A percentile compares a stretch with the other conserved stretches of the same genome.
phyloP scores from a whole-genome alignment of 2,888 invertebrate species.

The Argyresthia albistria region DNA sequence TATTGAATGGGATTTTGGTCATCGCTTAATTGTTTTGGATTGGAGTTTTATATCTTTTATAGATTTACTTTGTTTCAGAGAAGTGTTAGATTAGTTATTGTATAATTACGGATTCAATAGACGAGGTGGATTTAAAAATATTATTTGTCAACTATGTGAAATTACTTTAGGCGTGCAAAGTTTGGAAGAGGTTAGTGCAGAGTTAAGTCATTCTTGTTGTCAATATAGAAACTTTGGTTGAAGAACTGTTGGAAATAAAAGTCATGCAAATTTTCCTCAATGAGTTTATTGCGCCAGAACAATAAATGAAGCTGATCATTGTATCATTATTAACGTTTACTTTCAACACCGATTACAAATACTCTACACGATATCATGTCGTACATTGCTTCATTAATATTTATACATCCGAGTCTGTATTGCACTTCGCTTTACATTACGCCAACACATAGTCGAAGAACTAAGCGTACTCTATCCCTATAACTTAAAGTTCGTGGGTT shows the following conservation, averaged over 20 bases:
- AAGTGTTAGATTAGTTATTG: neutral
- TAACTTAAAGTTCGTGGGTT: slow-evolving; percentile 70
- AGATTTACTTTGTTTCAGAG: neutral
- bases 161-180: too few species aligned
- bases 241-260: slow-evolving; percentile 36
- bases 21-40: neutral
- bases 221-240: too few species aligned
- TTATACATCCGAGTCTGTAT: slow-evolving; percentile 61
- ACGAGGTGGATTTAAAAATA: too few species aligned
- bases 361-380: slow-evolving; percentile 62
- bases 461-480: slow-evolving; percentile 52
- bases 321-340: slow-evolving; percentile 69
- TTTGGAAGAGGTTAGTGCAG: neutral
- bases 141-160: neutral
- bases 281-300: slow-evolving; percentile 71
- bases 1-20: neutral
- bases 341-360: slow-evolving; percentile 72
- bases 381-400: slow-evolving; percentile 53
- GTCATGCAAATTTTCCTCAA: slow-evolving; percentile 59
- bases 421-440: slow-evolving; percentile 60
- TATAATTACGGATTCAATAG: neutral
- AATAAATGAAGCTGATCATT: slow-evolving; percentile 71
- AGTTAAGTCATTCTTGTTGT: neutral
- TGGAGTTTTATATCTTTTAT: neutral
- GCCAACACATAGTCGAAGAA: slow-evolving; percentile 35